Percentiles rank a stretch among this genome's conserved stretches.
Conservation (phyloP, 2,797 vertebrate species). For the Cossypha dichroa region DNA sequence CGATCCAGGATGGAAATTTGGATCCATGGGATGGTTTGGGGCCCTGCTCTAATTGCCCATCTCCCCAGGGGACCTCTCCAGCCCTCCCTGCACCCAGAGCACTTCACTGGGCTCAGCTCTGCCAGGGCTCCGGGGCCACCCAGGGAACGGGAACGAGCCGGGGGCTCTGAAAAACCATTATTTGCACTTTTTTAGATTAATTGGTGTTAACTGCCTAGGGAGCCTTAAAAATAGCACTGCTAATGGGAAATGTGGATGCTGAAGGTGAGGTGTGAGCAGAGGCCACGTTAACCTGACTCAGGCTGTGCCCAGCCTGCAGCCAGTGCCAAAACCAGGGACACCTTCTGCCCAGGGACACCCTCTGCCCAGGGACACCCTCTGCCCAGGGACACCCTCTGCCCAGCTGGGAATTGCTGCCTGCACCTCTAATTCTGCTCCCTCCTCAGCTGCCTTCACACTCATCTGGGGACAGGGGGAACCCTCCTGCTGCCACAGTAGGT, state of each 20-base stretch:
- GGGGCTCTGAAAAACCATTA: neutral
- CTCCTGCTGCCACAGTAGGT: fast-evolving
- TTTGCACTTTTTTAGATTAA: conserved; percentile 23
- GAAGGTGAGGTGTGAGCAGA: neutral
- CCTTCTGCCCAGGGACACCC: neutral
- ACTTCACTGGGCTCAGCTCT: neutral
- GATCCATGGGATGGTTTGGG: neutral
- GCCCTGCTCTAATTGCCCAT: neutral
- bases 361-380: neutral
- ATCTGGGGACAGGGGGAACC: neutral
- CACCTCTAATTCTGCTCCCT: neutral
- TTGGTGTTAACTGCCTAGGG: conserved; percentile 47
- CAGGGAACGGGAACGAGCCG: fast-evolving
- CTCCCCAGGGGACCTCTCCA: neutral
- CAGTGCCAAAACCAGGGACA: neutral
- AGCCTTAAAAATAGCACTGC: conserved; percentile 36
- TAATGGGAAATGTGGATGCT: neutral
- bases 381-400: neutral
- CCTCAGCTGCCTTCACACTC: neutral
- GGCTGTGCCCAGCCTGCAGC: neutral
- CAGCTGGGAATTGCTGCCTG: neutral
- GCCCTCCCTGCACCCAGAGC: fast-evolving
- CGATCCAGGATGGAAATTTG: fast-evolving
- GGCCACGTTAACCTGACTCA: neutral
- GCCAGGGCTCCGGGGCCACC: neutral